phyloP scores from a whole-genome alignment of 2,113 vertebrate genomes.

The Silurus asotus region DNA sequence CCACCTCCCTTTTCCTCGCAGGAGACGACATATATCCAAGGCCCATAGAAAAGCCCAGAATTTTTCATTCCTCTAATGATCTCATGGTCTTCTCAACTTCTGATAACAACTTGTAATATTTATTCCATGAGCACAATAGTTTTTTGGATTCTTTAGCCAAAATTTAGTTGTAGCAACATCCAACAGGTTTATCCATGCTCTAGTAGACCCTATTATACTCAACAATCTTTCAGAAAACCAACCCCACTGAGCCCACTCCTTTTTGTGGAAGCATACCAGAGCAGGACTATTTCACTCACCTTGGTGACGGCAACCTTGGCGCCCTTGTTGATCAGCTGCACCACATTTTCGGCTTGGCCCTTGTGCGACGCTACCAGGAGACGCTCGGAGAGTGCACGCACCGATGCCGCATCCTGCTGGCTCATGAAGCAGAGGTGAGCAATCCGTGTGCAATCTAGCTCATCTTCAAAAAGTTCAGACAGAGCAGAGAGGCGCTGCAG shows the following conservation, averaged over 20 bases:
- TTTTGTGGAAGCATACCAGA: neutral
- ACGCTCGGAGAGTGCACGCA: conserved; percentile 94
- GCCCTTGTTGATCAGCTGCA: conserved; percentile 98
- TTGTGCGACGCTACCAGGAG: conserved; percentile 96
- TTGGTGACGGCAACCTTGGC: conserved; percentile 97
- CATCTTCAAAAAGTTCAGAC: conserved; percentile 20
- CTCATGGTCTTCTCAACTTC: neutral
- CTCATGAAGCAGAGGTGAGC: conserved; percentile 87
- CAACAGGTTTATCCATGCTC: neutral
- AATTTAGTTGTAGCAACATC: neutral
- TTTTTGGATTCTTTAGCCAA: neutral
- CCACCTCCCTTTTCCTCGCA: neutral
- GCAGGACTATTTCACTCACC: conserved; percentile 73
- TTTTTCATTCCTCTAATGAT: neutral
- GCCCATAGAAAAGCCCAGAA: neutral
- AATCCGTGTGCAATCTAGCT: conserved; percentile 55
- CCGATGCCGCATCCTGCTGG: conserved; percentile 89
- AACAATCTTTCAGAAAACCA: neutral
- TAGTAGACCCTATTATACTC: no score
- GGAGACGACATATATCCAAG: neutral
- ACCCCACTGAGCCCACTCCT: neutral
- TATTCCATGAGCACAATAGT: no score
- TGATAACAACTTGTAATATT: neutral
- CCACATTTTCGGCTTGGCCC: conserved; percentile 96
- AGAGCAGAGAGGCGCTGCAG: conserved; percentile 37